These are phyloP conservation scores for Sebastiscus tertius DNA, from an alignment of 2,797 vertebrate species.

Conservation along the genomic window DNA sequence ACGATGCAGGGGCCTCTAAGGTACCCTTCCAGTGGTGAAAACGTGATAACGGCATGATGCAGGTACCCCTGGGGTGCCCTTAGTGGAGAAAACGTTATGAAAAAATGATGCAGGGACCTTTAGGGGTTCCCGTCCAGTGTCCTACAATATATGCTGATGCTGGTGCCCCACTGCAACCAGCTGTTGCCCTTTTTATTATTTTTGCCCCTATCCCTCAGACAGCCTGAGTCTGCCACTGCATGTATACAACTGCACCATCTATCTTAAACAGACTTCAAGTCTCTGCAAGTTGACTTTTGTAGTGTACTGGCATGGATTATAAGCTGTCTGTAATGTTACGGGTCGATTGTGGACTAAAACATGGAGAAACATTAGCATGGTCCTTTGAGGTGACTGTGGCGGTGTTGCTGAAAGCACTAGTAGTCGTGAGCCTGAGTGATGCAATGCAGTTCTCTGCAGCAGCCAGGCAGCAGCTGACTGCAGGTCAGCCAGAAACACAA, in stretches of 20 bases:
- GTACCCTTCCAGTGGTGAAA: too few species aligned
- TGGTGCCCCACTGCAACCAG: too few species aligned
- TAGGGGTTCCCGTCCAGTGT: too few species aligned
- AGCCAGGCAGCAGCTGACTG: slow-evolving; percentile 31
- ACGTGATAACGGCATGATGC: too few species aligned
- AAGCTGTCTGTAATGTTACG: not conserved
- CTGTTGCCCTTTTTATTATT: too few species aligned
- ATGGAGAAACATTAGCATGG: not conserved
- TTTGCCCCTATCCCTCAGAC: not conserved
- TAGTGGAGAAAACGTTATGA: too few species aligned
- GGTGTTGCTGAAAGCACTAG: slow-evolving; percentile 3
- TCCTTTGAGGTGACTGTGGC: not conserved
- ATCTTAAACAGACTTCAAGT: not conserved
- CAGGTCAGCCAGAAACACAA: slow-evolving; percentile 22
- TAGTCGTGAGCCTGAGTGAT: slow-evolving; percentile 42
- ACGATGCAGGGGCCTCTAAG: too few species aligned
- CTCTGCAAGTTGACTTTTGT: not conserved
- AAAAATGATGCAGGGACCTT: too few species aligned
- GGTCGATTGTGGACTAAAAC: not conserved
- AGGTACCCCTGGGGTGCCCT: too few species aligned
- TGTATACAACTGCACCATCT: not conserved
- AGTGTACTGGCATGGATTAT: not conserved
- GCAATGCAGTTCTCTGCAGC: slow-evolving; percentile 68
- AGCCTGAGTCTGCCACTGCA: not conserved
- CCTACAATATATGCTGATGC: too few species aligned